A percentile compares a stretch with the other conserved stretches of the same genome.
Evolutionary conservation across 2,113 vertebrate species (phyloP).

Genomic region (Zapus hudsonius): DNA sequence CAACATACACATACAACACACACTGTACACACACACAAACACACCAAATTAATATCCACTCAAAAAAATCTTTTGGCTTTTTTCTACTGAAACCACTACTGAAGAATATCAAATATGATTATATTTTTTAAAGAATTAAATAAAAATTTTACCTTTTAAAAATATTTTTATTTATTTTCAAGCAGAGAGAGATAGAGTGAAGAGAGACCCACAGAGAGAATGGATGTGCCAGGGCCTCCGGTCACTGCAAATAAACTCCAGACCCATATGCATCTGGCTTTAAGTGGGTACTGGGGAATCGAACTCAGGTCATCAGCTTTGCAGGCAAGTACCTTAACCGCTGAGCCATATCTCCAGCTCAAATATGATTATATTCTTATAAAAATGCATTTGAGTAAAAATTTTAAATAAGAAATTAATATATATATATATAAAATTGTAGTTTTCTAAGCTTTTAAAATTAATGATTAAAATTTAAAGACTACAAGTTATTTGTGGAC

Average conservation of each 20-base stretch:
- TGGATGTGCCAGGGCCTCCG: too few species aligned
- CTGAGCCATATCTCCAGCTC: too few species aligned
- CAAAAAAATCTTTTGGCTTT: not conserved
- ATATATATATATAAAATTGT: not conserved
- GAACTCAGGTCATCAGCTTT: too few species aligned
- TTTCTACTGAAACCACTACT: not conserved
- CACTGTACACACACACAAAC: too few species aligned
- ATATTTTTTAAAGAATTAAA: slow-evolving; percentile 1
- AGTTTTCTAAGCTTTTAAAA: not conserved
- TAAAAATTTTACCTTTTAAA: not conserved
- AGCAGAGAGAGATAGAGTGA: too few species aligned
- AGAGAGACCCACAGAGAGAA: too few species aligned
- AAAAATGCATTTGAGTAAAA: not conserved
- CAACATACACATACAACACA: too few species aligned
- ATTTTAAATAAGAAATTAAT: not conserved
- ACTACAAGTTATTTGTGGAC: not conserved
- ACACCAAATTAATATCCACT: not conserved
- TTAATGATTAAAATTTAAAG: not conserved
- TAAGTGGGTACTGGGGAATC: too few species aligned
- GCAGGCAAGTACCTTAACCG: too few species aligned
- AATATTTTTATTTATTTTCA: too few species aligned
- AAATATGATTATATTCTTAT: not conserved
- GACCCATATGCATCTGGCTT: too few species aligned
- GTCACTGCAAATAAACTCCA: too few species aligned
- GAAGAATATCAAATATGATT: not conserved